These are phyloP conservation scores for Nansenia antarctica DNA, from an alignment of 2,113 vertebrate species.

Conservation along the genomic window DNA sequence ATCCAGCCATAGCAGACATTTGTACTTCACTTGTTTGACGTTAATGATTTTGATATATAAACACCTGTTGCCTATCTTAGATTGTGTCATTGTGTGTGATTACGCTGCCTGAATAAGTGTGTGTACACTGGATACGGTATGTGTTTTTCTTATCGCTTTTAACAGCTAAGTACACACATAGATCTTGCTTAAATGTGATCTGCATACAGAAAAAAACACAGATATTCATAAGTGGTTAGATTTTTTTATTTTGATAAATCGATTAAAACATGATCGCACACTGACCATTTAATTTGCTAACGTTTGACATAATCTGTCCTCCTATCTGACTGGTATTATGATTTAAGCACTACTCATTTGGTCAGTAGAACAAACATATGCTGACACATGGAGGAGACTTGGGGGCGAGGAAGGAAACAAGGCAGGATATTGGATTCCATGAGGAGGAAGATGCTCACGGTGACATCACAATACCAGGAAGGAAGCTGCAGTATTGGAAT, in stretches of 20 bases:
- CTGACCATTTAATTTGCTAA: not conserved
- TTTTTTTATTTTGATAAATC: too few relatives aligned
- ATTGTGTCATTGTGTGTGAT: slow-evolving; percentile 22
- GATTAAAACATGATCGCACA: too few relatives aligned
- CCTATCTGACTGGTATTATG: not conserved
- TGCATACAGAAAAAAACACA: not conserved
- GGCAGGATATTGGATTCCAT: slow-evolving; percentile 8
- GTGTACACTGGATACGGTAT: slow-evolving; percentile 35
- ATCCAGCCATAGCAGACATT: slow-evolving; percentile 15
- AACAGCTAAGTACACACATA: slow-evolving; percentile 40
- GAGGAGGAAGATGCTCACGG: slow-evolving; percentile 16
- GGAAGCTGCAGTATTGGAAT: slow-evolving; percentile 10
- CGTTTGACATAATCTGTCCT: not conserved
- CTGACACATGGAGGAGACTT: too few relatives aligned
- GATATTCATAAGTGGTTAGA: not conserved
- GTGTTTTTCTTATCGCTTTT: slow-evolving; percentile 42
- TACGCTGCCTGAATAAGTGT: slow-evolving; percentile 26
- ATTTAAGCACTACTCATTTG: not conserved
- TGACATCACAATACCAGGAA: slow-evolving; percentile 48
- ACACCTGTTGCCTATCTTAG: slow-evolving; percentile 24
- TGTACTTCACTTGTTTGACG: slow-evolving; percentile 25
- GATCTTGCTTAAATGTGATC: slow-evolving; percentile 1
- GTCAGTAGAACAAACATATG: not conserved
- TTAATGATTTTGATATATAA: slow-evolving; percentile 34
- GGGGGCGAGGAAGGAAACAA: slow-evolving; percentile 16